phyloP scores from a whole-genome alignment of 2,113 vertebrate species.

The Dolichotis patagonum region DNA sequence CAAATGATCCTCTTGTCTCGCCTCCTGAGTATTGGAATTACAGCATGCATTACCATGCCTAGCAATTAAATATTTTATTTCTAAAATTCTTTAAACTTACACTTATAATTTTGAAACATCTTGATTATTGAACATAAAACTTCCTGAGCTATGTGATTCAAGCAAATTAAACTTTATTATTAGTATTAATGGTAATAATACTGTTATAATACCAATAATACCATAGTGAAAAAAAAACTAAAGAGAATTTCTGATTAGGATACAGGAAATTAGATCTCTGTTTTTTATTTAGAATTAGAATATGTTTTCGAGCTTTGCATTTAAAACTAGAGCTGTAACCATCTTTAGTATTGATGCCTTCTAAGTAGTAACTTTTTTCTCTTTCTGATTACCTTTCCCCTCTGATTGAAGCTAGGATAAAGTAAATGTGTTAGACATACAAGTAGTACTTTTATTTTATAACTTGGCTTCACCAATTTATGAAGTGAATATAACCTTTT shows the following conservation, averaged over 20 bases:
- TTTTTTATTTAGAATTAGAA: neutral
- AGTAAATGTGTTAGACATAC: neutral
- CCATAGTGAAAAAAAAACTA: neutral
- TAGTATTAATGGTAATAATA: neutral
- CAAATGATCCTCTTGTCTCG: neutral
- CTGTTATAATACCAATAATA: too few relatives aligned
- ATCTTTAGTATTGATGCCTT: neutral
- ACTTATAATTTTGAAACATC: slow-evolving; percentile 37
- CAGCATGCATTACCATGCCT: neutral
- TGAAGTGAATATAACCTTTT: neutral
- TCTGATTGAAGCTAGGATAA: slow-evolving; percentile 14
- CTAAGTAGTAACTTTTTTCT: neutral
- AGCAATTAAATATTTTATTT: slow-evolving; percentile 61
- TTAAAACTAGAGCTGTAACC: slow-evolving; percentile 32
- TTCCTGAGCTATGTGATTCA: neutral
- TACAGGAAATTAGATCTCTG: neutral
- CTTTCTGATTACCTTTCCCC: neutral
- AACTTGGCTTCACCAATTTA: neutral
- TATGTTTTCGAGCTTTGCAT: neutral
- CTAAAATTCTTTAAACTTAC: slow-evolving; percentile 35
- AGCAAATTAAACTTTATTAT: slow-evolving; percentile 1
- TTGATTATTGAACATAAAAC: neutral
- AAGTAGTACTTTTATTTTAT: slow-evolving; percentile 39
- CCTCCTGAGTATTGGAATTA: neutral
- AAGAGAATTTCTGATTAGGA: neutral